Percentiles rank a stretch among this genome's conserved stretches.
phyloP scores from a whole-genome alignment of 1,140 invertebrate species.

The Trialeurodes vaporariorum region DNA sequence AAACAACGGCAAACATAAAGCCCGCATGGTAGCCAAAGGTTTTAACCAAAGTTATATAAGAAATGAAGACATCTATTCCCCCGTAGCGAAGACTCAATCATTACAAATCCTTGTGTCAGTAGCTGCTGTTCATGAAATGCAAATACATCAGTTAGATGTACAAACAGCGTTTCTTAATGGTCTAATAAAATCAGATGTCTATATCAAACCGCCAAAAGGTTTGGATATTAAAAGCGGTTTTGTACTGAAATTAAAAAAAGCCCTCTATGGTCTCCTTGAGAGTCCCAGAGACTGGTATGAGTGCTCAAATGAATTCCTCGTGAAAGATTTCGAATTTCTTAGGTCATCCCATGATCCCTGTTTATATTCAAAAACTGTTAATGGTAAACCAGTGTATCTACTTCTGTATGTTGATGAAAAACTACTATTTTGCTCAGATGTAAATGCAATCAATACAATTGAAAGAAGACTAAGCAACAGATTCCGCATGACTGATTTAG shows the following conservation, averaged over 20 bases:
- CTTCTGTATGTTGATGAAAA: no score
- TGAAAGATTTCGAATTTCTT: not conserved
- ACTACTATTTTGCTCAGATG: no score
- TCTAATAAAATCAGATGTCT: no score
- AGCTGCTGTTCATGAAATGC: conserved; percentile 4
- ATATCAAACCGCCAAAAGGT: not conserved
- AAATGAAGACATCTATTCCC: conserved; percentile 15
- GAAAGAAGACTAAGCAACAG: no score
- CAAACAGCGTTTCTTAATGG: no score
- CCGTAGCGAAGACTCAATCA: conserved; percentile 12
- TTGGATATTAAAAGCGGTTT: not conserved
- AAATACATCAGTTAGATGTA: conserved; percentile 19
- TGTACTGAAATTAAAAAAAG: conserved; percentile 1
- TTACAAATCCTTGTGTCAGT: conserved; percentile 14
- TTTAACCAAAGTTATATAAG: conserved; percentile 16
- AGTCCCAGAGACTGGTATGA: no score
- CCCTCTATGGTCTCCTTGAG: conserved; percentile 3
- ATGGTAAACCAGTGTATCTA: no score
- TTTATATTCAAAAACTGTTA: no score
- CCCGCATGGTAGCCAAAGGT: conserved; percentile 12
- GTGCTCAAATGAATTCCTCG: no score
- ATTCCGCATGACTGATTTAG: conserved; percentile 5
- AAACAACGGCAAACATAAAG: conserved; percentile 12
- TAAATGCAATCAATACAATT: no score
- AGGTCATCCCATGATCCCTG: not conserved